Conservation (phyloP, 92 coral and sea anemone species). For the Epizoanthus illoricatus region DNA sequence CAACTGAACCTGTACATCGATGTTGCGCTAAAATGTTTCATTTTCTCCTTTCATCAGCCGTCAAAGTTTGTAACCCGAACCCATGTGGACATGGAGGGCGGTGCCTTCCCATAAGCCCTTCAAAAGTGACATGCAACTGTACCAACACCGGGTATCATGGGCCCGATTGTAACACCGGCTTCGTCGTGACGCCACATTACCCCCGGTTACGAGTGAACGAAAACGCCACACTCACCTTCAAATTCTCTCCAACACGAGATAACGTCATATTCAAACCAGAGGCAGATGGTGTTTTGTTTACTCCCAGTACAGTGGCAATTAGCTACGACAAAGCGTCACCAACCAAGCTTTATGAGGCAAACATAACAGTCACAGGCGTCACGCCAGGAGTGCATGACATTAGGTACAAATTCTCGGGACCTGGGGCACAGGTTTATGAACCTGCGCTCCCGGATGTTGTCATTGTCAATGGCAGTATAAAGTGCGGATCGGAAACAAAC, state of each 20-base stretch:
- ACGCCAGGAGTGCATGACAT: constrained; percentile 58
- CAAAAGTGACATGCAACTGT: constrained; percentile 64
- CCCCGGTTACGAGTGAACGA: constrained; percentile 45
- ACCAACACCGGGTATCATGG: constrained; percentile 67
- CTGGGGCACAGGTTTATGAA: constrained; percentile 49
- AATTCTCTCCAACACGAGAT: constrained; percentile 55
- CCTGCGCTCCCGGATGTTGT: constrained; percentile 47
- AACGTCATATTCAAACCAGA: constrained; percentile 39
- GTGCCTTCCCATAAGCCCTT: constrained; percentile 52
- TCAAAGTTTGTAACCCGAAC: constrained; percentile 65
- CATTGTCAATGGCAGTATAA: constrained; percentile 39
- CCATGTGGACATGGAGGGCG: constrained; percentile 68
- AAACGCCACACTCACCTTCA: constrained; percentile 46
- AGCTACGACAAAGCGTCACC: constrained; percentile 23
- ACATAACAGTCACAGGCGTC: constrained; percentile 54
- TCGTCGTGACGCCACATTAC: constrained; percentile 46
- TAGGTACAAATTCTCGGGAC: constrained; percentile 62
- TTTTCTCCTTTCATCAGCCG: constrained; percentile 41
- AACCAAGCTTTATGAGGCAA: constrained; percentile 32
- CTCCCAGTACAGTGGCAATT: constrained; percentile 39
- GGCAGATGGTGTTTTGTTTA: constrained; percentile 46
- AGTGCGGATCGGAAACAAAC: constrained; percentile 16
- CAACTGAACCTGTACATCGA: background rate
- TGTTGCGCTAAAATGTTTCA: background rate
- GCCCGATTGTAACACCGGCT: constrained; percentile 52